phyloP scores from a whole-genome alignment of 2,797 vertebrate species.

The Alca torda region DNA sequence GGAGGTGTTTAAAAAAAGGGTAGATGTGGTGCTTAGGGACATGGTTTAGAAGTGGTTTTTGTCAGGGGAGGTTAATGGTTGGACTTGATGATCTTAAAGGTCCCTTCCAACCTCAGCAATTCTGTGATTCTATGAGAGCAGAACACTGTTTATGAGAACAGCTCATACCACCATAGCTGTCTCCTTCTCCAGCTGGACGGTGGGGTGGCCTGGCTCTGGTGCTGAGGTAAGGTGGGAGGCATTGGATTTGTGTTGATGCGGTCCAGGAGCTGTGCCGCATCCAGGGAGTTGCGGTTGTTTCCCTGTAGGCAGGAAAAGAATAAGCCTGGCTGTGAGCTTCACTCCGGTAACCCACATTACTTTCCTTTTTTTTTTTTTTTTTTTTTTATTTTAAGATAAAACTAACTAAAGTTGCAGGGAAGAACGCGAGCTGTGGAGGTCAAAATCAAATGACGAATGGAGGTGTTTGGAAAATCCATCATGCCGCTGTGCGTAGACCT shows the following conservation, averaged over 20 bases:
- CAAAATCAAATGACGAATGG: background rate
- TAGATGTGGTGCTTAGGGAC: no score
- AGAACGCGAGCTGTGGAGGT: background rate
- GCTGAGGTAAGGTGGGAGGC: background rate
- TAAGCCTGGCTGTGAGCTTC: background rate
- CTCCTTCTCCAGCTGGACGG: background rate
- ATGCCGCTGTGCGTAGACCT: background rate
- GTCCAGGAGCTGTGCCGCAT: background rate
- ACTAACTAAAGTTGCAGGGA: background rate
- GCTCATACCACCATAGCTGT: background rate
- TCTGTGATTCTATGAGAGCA: background rate
- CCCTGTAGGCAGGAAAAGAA: background rate
- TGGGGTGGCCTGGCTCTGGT: background rate
- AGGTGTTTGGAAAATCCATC: background rate
- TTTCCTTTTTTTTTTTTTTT: background rate
- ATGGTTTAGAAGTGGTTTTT: no score
- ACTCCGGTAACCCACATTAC: background rate
- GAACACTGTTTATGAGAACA: background rate
- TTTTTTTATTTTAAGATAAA: background rate
- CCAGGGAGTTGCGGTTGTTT: background rate
- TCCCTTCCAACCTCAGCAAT: no score
- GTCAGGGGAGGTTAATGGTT: no score
- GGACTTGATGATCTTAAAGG: no score
- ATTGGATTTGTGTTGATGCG: background rate
- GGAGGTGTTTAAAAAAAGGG: no score